A percentile compares a stretch with the other conserved stretches of the same genome.
These are phyloP conservation scores for Porites lobata DNA, from an alignment of 92 coral and sea anemone species.

Conservation along the genomic window DNA sequence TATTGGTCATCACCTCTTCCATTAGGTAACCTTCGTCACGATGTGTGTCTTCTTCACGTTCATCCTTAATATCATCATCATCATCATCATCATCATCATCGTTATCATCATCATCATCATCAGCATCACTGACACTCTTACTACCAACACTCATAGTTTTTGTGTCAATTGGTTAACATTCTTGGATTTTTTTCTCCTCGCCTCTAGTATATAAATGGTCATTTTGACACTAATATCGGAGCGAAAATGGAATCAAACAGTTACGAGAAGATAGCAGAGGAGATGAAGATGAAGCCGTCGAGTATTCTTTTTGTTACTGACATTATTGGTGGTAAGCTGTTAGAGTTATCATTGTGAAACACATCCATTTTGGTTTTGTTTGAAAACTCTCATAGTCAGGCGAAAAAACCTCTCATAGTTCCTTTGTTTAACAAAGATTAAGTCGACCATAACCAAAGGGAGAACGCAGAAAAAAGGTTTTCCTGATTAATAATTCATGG, in stretches of 20 bases:
- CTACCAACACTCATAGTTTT: no score
- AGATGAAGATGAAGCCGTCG: constrained; percentile 45
- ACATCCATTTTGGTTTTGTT: neutral
- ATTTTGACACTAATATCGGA: constrained; percentile 84
- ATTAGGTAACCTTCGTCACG: no score
- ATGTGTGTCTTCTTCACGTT: no score
- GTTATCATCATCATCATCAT: no score
- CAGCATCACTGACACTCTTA: no score
- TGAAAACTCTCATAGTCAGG: neutral
- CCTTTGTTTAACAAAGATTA: no score
- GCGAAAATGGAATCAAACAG: constrained; percentile 71
- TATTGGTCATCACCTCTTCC: no score
- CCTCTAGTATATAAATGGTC: constrained; percentile 77
- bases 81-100: no score
- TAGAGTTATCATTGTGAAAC: neutral
- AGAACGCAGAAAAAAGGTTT: no score
- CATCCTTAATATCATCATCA: no score
- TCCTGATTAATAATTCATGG: no score
- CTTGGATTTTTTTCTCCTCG: neutral
- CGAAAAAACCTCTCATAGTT: neutral
- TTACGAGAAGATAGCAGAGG: constrained; percentile 68
- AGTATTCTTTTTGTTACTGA: constrained; percentile 79
- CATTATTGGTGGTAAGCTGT: constrained; percentile 58
- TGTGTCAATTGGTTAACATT: neutral
- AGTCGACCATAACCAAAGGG: no score